Percentiles rank a stretch among this genome's conserved stretches.
Evolutionary conservation across 1,140 invertebrate genomes (phyloP).

Genomic region (Camponotus vicinus): DNA sequence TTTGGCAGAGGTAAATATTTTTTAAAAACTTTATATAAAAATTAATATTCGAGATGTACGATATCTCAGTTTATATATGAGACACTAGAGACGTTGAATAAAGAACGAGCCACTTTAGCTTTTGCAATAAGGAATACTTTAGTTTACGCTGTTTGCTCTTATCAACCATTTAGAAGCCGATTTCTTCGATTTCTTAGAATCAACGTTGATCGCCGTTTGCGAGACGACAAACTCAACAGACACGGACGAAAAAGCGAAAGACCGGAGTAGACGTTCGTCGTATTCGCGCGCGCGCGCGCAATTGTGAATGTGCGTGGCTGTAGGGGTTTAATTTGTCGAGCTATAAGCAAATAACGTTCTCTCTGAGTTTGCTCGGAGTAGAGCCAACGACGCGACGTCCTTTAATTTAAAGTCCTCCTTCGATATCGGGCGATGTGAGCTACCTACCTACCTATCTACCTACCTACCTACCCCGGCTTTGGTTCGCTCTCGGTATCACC

Average conservation of each 20-base stretch:
- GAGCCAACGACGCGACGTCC: conserved; percentile 81
- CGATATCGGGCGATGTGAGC: conserved; percentile 73
- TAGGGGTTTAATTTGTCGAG: conserved; percentile 83
- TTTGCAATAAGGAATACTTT: neutral
- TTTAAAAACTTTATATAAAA: neutral
- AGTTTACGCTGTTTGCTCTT: neutral
- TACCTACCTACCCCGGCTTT: conserved; percentile 9
- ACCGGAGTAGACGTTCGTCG: conserved; percentile 30
- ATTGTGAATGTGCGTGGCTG: conserved; percentile 20
- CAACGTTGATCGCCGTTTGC: conserved; percentile 5
- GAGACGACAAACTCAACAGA: neutral
- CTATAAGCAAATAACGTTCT: conserved; percentile 84
- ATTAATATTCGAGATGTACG: neutral
- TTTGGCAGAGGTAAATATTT: neutral
- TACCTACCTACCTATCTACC: neutral
- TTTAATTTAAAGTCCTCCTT: conserved; percentile 83
- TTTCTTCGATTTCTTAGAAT: conserved; percentile 30
- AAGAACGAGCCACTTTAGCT: neutral
- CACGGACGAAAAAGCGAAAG: conserved; percentile 3
- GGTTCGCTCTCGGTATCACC: conserved; percentile 38
- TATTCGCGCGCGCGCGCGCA: neutral
- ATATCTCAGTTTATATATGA: neutral
- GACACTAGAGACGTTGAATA: neutral
- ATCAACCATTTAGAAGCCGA: neutral
- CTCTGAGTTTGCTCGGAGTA: conserved; percentile 82